Base-by-base conservation (phyloP, 2,888 invertebrate genomes). In the Nomada hirtipes region DNA sequence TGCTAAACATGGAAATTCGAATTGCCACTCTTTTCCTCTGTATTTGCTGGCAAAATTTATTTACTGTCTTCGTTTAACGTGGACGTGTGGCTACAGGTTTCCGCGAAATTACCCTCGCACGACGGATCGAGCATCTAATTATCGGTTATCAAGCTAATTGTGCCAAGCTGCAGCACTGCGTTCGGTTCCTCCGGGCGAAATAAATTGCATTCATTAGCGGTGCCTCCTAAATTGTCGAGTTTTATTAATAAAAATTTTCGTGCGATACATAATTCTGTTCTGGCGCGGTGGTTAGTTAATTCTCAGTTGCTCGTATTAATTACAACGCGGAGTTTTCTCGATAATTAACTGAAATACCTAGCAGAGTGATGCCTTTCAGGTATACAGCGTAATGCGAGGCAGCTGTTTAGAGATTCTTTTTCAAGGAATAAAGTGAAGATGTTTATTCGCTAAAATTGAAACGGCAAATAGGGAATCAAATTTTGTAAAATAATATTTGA, bases 191-290 rank as follows among this genome's bases (percentile, higher is more conserved):
- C 55, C 64, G 36, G 23, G 29, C 59, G 15, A 78, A 36, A 36
- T 53, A 64, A 50, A 74, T 70, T 78, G 42, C 59, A 78, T 78
- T 81, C 64, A 61, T 77, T 77, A 78, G 63, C 60, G 36, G 50
- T n/a, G 23, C 42, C 36, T 53, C 18, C 68, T 36, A 69, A 50
- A 78, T 78, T 60, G 50, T 59, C 60, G 36, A 74, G 65, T 74
- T 74, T 74, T 78, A 81, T 81, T 77, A 69, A 68, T 65, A 76
- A 65, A 75, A 70, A 57, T 26, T 57, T 68, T 42, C 53, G n/a
- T 47, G 29, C 29, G 52, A 64, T 23, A 26, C 42, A 11, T 60
- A 64, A 69, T 65, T 60, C 11, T 15, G 15, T 26, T 29, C 23
- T 1, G 20, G 11, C 20, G 4, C 10, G 44, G 68, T 18, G 20